Evolutionary conservation across 2,888 invertebrate genomes (phyloP), one percentile per base, ranked within the genome.

Genomic region (Protophormia terraenovae): DNA sequence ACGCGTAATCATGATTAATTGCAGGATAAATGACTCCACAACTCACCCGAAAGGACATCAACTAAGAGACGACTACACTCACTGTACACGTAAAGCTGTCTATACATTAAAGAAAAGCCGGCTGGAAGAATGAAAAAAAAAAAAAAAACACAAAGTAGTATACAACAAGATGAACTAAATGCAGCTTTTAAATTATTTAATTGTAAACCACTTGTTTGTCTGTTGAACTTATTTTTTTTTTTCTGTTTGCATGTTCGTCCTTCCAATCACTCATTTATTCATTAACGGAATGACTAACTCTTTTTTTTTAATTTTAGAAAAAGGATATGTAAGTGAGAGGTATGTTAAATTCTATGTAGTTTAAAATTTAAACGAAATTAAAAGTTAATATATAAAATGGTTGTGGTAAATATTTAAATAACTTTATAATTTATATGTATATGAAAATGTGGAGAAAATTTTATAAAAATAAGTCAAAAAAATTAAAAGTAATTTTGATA

Each of bases 1-100:
- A 87, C 88, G 88, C 89, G 90, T 91, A 91, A 91, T 91, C 90
- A 91, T 91, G 91, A 91, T 91, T 91, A 91, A 91, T 91, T 91
- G 91, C 90, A 89, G 90, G 89, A 90, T 91, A 90, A 90, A 91
- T 91, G 90, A 90, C 90, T 90, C 82, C 78, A 79, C 85, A 87
- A 86, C 87, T 88, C 87, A 88, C 86, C 88, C 82, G 58, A 71
- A 82, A 78, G 85, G 71, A 82, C 62, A 82, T 64, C 35, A 80
- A 41, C 45, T 35, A 78, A 69, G 60, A 73, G 67, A 53, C 38
- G 67, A 73, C 53, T 62, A 24, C 66, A 16, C 24, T 12, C 47
- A 47, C 14, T 50, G n/a, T 35, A 38, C 60, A 58, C 50, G 50
- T 2, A 47, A 38, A 78, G 27, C 71, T 64, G 72, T 82, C 66